Base-by-base conservation (phyloP, 1,140 invertebrate genomes). In the Arctopsyche grandis region DNA sequence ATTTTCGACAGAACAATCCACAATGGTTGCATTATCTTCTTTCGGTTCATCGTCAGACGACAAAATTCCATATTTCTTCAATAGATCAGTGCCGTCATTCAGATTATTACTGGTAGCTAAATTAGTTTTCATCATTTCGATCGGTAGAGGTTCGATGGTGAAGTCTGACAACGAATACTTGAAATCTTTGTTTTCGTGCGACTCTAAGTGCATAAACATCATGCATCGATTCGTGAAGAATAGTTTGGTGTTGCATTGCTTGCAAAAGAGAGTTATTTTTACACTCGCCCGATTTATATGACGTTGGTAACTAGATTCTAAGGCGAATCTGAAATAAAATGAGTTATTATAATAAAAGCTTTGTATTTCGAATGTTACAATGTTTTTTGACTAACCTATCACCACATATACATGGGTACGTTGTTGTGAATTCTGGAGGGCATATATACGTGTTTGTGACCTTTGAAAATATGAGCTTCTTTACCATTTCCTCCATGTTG, bases 281-380 rank as follows among this genome's bases (percentile, higher is more conserved):
- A 87, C 79, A 29, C 85, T 86, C 75, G 85, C 85, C 3, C 88
- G 84, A 77, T 86, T 86, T 1, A 88, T 79, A 69, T 89, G 88
- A 79, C 84, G 81, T 58, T 85, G 80, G 70, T 85, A 86, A 82
- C 86, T 89, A 19, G 86, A 86, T 79, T 88, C 83, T 48, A 87
- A 84, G 22, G 87, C 66, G 80, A 85, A 89, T 69, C 88, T 89
- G 85, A 43, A 86, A 88, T n/a, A n/a, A n/a, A n/a, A n/a, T n/a
- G n/a, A n/a, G n/a, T n/a, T n/a, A n/a, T n/a, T n/a, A n/a, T n/a
- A n/a, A n/a, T n/a, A n/a, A n/a, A n/a, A n/a, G n/a, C n/a, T n/a
- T n/a, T n/a, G n/a, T n/a, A n/a, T n/a, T n/a, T n/a, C n/a, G n/a
- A 73, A 80, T 79, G 79, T 19, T 69, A 82, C 78, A 48, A 70